These are phyloP conservation scores for Elaphurus davidianus DNA, from an alignment of 2,113 vertebrate species.

Conservation along the genomic window DNA sequence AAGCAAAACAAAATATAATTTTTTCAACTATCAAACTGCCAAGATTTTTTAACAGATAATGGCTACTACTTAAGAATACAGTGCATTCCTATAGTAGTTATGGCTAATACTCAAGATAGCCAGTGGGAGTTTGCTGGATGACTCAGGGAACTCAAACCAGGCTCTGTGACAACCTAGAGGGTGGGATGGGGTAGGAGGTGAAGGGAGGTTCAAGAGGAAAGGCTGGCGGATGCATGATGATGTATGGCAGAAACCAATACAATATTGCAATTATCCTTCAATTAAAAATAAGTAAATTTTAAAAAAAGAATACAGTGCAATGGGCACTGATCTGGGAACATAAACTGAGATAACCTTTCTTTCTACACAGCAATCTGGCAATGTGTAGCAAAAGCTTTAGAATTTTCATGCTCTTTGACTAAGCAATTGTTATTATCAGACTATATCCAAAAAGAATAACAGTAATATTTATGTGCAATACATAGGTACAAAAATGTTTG, in stretches of 20 bases:
- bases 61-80: background rate
- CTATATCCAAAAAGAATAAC: background rate
- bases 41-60: background rate
- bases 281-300: background rate
- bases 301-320: background rate
- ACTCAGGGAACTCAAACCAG: background rate
- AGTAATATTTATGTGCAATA: background rate
- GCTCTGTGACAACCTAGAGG: background rate
- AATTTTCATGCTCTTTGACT: background rate
- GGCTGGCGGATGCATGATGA: background rate
- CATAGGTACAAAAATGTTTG: background rate
- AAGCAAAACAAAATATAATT: background rate
- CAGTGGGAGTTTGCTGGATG: background rate
- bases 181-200: background rate
- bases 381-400: background rate
- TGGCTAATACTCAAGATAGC: background rate
- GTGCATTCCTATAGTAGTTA: background rate
- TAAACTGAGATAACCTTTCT: background rate
- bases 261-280: background rate
- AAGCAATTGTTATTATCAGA: background rate
- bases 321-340: background rate
- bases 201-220: background rate
- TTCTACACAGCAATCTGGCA: background rate
- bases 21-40: background rate
- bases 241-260: background rate